phyloP scores from a whole-genome alignment of 2,888 invertebrate genomes.

The Erebia ligea region DNA sequence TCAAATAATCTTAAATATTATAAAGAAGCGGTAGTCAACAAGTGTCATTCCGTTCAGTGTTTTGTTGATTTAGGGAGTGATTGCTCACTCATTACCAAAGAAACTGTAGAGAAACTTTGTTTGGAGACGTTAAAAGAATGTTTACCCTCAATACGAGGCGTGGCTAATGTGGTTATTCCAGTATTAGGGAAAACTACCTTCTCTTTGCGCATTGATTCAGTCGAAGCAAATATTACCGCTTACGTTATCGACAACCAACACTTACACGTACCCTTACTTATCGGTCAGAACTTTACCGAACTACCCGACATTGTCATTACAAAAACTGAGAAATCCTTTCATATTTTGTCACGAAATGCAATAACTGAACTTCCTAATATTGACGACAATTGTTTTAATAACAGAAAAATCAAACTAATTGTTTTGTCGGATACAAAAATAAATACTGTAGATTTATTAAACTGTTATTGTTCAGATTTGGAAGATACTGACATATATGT shows the following conservation, averaged over 20 bases:
- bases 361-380: not conserved
- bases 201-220: not conserved
- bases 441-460: too few relatives aligned
- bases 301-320: conserved; percentile 9
- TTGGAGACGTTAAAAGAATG: too few relatives aligned
- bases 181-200: not conserved
- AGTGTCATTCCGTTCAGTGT: not conserved
- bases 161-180: not conserved
- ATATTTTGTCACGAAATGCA: not conserved
- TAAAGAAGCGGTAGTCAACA: not conserved
- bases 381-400: not conserved
- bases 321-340: not conserved
- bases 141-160: not conserved
- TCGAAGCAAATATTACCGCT: conserved; percentile 4
- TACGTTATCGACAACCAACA: not conserved
- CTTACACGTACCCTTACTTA: conserved; percentile 11
- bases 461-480: too few relatives aligned
- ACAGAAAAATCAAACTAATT: not conserved
- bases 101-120: not conserved
- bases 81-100: conserved; percentile 11
- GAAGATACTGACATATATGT: too few relatives aligned
- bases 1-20: not conserved
- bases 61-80: conserved; percentile 15
- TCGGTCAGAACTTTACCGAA: conserved; percentile 11
- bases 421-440: too few relatives aligned